Conservation (phyloP, 2,113 vertebrate genomes). For the Anarhynchus alexandrinus region DNA sequence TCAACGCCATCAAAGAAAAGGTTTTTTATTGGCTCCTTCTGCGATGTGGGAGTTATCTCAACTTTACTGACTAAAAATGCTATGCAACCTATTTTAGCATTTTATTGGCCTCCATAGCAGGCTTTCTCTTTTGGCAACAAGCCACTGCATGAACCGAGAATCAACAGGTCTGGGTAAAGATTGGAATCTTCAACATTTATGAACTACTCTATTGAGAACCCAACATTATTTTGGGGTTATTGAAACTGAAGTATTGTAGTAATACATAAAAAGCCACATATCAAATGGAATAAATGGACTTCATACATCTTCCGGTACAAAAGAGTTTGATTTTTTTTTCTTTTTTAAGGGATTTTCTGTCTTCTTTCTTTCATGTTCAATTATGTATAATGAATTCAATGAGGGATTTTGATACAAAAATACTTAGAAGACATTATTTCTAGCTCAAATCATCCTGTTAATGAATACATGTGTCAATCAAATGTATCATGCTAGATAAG, state of each 20-base stretch:
- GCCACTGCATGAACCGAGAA: not conserved
- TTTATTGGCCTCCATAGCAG: not conserved
- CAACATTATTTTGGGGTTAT: not conserved
- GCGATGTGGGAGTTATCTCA: not conserved
- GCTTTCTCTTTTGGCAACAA: not conserved
- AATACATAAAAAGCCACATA: not conserved
- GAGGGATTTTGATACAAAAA: not conserved
- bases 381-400: not conserved
- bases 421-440: not conserved
- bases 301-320: not conserved
- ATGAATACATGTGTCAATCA: not conserved
- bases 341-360: not conserved
- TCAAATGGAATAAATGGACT: not conserved
- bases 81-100: not conserved
- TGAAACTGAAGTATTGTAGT: not conserved
- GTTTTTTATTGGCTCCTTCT: not conserved
- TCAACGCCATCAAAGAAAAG: not conserved
- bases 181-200: not conserved
- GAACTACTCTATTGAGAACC: not conserved
- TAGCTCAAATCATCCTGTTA: not conserved
- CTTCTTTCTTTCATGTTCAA: not conserved
- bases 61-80: not conserved
- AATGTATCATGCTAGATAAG: not conserved
- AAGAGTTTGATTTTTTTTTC: fast-evolving
- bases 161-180: not conserved